Conservation (phyloP, 1,140 invertebrate species). For the Cydia amplana region DNA sequence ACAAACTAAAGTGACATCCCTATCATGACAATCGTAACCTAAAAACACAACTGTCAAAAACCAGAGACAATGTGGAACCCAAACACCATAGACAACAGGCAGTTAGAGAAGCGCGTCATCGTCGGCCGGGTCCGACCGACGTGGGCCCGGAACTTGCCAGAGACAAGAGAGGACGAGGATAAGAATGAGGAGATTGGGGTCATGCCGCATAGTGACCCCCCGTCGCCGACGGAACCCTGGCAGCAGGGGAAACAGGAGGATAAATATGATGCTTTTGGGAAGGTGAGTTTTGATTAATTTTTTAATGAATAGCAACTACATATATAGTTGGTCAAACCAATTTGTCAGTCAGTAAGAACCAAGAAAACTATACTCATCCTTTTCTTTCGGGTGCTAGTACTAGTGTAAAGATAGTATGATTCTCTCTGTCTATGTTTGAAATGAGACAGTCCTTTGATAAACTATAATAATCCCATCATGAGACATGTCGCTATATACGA, state of each 20-base stretch:
- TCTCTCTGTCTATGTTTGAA: no score
- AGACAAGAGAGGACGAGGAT: constrained; percentile 65
- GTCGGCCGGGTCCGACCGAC: constrained; percentile 71
- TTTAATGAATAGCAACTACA: no score
- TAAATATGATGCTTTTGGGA: constrained; percentile 79
- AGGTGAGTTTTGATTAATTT: constrained; percentile 61
- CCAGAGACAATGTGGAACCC: constrained; percentile 66
- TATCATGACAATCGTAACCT: constrained; percentile 39
- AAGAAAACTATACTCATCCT: no score
- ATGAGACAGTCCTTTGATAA: no score
- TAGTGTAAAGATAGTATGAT: no score
- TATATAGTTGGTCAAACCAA: no score
- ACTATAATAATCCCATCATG: no score
- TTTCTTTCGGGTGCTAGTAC: no score
- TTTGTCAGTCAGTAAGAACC: no score
- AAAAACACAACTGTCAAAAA: constrained; percentile 37
- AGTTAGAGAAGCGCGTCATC: constrained; percentile 69
- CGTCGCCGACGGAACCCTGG: constrained; percentile 63
- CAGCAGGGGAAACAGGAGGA: constrained; percentile 69
- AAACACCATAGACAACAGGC: constrained; percentile 56
- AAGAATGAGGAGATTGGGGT: constrained; percentile 61
- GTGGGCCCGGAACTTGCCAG: constrained; percentile 71
- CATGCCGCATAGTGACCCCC: constrained; percentile 69
- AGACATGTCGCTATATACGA: no score
- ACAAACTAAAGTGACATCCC: constrained; percentile 15